Base-by-base conservation (phyloP, 2,113 vertebrate genomes). In the Bufo bufo region DNA sequence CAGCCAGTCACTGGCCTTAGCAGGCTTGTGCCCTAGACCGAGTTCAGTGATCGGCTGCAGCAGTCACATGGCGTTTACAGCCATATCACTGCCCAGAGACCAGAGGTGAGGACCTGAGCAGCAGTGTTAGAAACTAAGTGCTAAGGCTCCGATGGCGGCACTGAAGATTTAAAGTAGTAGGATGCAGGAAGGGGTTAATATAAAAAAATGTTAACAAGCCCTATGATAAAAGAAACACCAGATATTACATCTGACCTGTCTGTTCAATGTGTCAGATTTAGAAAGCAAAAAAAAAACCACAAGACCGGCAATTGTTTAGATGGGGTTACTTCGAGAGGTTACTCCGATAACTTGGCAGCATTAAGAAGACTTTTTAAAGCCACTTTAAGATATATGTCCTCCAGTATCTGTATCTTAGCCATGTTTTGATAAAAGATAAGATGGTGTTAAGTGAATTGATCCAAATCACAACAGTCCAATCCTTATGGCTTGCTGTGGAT, bases 341-440 rank as follows among this genome's bases (percentile, higher is more conserved):
- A 58, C 52, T 80, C 3, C 20, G 14, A 33, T 33, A 56, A 56
- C 52, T 58, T 58, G n/a, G 23, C 11, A 82, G 12, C 56, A 63
- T 61, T 82, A 63, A 63, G 75, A 52, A 9, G 33, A 63, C 33
- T 82, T 82, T 82, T 61, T 82, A 82, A 82, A 82, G 72, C 59
- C 47, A 65, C 63, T 49, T 83, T 23, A n/a, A 50, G 63, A 66
- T 83, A 83, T 52, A 20, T 52, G 58, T 83, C 58, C 71, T 56
- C 23, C n/a, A 52, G 72, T 86, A 86, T 23, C 45, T 65, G 74
- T 77, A 63, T 78, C 58, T 85, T 63, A 52, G 85, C 47, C 47
- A 50, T 59, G 85, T 86, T 86, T 86, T 77, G 85, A 86, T 86
- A 77, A 86, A 77, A 78, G 85, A 77, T 52, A 86, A 78, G 17